Evolutionary conservation across 2,888 invertebrate genomes (phyloP).

Genomic region (Pilophorus perplexus): DNA sequence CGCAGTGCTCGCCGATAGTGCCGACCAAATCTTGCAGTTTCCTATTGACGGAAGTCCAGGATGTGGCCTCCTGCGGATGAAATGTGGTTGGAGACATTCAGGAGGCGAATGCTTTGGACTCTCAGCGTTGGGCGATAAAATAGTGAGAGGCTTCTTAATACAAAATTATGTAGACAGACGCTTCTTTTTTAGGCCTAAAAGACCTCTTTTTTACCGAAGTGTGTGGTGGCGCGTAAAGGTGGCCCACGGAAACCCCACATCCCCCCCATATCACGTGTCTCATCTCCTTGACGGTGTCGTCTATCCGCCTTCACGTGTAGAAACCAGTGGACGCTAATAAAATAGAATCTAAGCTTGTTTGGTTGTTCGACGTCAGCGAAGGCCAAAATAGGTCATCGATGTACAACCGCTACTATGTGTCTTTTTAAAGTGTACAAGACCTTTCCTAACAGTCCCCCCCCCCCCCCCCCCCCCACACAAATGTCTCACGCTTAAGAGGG

Average conservation of each 20-base stretch:
- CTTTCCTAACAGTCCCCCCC: too few species aligned
- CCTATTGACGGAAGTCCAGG: slow-evolving; percentile 28
- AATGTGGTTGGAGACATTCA: too few species aligned
- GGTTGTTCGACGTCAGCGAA: slow-evolving; percentile 5
- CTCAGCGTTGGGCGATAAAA: too few species aligned
- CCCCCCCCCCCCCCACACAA: too few species aligned
- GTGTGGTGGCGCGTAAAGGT: too few species aligned
- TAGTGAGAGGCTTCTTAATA: too few species aligned
- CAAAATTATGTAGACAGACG: too few species aligned
- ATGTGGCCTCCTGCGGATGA: slow-evolving; percentile 15
- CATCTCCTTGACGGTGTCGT: neutral
- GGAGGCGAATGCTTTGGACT: too few species aligned
- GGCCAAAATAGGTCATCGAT: neutral
- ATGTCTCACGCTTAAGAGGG: too few species aligned
- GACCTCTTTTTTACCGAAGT: too few species aligned
- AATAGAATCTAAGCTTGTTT: slow-evolving; percentile 22
- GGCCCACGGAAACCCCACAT: slow-evolving; percentile 14
- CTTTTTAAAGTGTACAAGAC: too few species aligned
- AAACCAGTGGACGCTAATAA: neutral
- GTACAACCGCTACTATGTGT: neutral
- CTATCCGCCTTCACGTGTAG: neutral
- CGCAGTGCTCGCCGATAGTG: slow-evolving; percentile 27
- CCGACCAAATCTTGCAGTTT: slow-evolving; percentile 40
- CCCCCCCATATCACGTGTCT: slow-evolving; percentile 7
- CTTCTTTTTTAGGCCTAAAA: too few species aligned